These are phyloP conservation scores for Drosophila setifemur DNA, from an alignment of 1,140 invertebrate species.

Conservation along the genomic window DNA sequence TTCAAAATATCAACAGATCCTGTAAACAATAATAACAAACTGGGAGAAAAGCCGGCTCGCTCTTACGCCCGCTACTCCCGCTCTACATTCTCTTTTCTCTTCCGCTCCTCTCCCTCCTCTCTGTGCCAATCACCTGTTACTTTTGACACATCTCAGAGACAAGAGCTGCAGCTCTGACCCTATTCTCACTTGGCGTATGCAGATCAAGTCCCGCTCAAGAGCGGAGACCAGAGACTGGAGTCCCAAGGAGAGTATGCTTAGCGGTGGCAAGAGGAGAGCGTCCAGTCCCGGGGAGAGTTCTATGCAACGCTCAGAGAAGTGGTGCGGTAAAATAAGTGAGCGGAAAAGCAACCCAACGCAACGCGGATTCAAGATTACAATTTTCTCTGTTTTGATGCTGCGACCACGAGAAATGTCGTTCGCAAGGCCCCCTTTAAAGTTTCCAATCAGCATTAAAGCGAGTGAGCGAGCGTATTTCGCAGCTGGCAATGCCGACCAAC, in stretches of 20 bases:
- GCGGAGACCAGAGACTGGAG: slow-evolving; percentile 28
- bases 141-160: slow-evolving; percentile 66
- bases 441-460: slow-evolving; percentile 64
- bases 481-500: slow-evolving; percentile 45
- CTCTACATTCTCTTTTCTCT: slow-evolving; percentile 51
- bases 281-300: slow-evolving; percentile 50
- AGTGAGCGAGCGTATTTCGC: slow-evolving; percentile 54
- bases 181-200: slow-evolving; percentile 61
- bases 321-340: slow-evolving; percentile 53
- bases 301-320: slow-evolving; percentile 56
- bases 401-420: slow-evolving; percentile 25
- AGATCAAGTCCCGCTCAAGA: slow-evolving; percentile 79
- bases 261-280: slow-evolving; percentile 38
- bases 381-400: slow-evolving; percentile 74
- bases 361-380: slow-evolving; percentile 60
- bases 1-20: slow-evolving; percentile 50
- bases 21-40: slow-evolving; percentile 33
- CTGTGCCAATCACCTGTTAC: slow-evolving; percentile 67
- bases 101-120: slow-evolving; percentile 14
- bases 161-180: slow-evolving; percentile 56
- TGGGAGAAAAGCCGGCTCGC: slow-evolving; percentile 60
- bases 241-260: too few relatives aligned
- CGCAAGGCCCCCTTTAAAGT: slow-evolving; percentile 48
- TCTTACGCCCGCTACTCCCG: slow-evolving; percentile 43
- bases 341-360: slow-evolving; percentile 35